Evolutionary conservation across 1,140 invertebrate species (phyloP).

Genomic region (Holotrichia oblita): DNA sequence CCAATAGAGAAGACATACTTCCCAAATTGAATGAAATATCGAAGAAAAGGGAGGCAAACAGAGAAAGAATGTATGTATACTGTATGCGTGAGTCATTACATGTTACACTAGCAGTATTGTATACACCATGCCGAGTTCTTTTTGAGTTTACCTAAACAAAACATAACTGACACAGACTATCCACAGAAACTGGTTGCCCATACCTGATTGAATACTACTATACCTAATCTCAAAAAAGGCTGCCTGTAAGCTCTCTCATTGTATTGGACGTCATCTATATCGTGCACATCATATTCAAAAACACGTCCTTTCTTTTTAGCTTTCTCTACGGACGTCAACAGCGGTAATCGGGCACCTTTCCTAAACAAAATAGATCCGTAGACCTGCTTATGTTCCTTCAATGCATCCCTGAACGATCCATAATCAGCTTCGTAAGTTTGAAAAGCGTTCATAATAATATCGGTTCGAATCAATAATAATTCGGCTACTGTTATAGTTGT

Average conservation of each 20-base stretch:
- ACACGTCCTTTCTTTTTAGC: not conserved
- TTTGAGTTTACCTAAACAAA: too few species aligned
- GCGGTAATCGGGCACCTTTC: constrained; percentile 1
- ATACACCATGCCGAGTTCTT: too few species aligned
- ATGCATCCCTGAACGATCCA: not conserved
- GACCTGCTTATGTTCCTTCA: not conserved
- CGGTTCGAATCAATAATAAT: constrained; percentile 21
- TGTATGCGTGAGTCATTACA: too few species aligned
- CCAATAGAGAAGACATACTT: too few species aligned
- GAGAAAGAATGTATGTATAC: too few species aligned
- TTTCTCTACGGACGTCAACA: not conserved
- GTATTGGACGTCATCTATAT: constrained; percentile 14
- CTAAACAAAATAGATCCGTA: constrained; percentile 36
- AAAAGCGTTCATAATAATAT: constrained; percentile 31
- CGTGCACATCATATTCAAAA: constrained; percentile 23
- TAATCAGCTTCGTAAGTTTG: constrained; percentile 32
- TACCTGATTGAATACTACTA: too few species aligned
- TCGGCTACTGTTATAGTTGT: constrained; percentile 23
- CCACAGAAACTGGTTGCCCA: too few species aligned
- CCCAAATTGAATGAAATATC: too few species aligned
- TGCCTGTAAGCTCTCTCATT: constrained; percentile 13
- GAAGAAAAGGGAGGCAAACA: too few species aligned
- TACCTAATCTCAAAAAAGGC: constrained; percentile 35
- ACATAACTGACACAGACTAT: too few species aligned
- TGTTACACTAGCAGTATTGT: too few species aligned